These are phyloP conservation scores for Pheucticus melanocephalus DNA, from an alignment of 2,113 vertebrate genomes.

Conservation along the genomic window DNA sequence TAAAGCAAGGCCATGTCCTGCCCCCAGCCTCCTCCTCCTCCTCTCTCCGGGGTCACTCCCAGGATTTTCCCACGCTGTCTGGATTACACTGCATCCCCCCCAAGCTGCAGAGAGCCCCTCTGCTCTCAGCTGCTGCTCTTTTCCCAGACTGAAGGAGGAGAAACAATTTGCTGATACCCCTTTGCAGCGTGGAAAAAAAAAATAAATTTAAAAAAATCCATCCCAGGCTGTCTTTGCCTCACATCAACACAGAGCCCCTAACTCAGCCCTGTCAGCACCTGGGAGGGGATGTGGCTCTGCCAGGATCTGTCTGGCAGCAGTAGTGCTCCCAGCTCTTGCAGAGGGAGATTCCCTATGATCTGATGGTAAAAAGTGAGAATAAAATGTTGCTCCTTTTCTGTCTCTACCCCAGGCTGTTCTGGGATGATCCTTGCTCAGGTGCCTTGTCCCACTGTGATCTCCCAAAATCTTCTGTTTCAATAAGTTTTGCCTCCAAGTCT, in stretches of 20 bases:
- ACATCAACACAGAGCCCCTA: neutral
- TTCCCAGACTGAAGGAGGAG: neutral
- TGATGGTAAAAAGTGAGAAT: neutral
- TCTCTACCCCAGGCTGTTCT: neutral
- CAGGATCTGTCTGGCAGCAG: neutral
- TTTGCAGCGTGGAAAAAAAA: neutral
- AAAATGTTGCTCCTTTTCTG: neutral
- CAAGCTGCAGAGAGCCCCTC: neutral
- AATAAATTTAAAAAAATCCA: neutral
- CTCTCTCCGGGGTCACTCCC: neutral
- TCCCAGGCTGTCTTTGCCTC: neutral
- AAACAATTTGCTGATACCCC: neutral
- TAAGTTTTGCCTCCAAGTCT: neutral
- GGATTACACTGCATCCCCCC: neutral
- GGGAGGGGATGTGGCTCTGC: neutral
- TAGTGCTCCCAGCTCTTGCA: neutral
- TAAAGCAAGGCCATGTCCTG: neutral
- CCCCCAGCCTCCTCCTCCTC: neutral
- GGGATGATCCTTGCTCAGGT: neutral
- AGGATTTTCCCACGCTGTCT: conserved; percentile 50
- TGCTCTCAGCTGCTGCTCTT: neutral
- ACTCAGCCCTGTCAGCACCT: neutral
- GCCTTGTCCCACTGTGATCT: neutral
- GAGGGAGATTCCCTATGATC: neutral
- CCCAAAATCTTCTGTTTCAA: neutral